Conservation (phyloP, 2,113 vertebrate species). For the Ictalurus punctatus region DNA sequence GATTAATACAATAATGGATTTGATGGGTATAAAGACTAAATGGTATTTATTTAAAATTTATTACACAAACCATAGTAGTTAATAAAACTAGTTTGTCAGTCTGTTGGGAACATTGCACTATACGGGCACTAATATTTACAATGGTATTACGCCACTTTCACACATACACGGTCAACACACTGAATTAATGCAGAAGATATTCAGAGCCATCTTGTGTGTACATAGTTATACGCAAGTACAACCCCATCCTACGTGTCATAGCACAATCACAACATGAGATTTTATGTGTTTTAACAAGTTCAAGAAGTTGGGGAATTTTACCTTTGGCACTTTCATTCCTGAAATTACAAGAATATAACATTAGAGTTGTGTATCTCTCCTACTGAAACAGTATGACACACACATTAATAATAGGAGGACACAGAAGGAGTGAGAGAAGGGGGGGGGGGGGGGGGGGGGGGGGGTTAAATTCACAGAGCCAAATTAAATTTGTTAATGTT, state of each 20-base stretch:
- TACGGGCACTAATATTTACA: neutral
- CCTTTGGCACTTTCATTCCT: slow-evolving; percentile 5
- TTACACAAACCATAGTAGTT: neutral
- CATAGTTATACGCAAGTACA: neutral
- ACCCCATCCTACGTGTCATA: neutral
- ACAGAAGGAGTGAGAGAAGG: neutral
- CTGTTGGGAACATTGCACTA: neutral
- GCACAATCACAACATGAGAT: neutral
- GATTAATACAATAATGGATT: neutral
- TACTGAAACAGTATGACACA: neutral
- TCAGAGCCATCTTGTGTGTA: neutral
- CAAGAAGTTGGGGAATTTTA: neutral
- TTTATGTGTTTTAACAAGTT: neutral
- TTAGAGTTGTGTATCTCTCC: neutral
- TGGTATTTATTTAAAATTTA: neutral
- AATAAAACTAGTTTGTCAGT: neutral
- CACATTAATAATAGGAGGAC: neutral
- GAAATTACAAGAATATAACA: neutral
- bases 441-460: too few relatives aligned
- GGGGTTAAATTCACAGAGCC: neutral
- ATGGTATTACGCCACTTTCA: neutral
- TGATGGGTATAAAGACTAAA: neutral
- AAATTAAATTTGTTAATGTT: neutral
- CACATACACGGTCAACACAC: neutral
- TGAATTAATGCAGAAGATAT: neutral